Evolutionary conservation across 2,797 vertebrate species (phyloP).

Genomic region (Serranus cabrilla): DNA sequence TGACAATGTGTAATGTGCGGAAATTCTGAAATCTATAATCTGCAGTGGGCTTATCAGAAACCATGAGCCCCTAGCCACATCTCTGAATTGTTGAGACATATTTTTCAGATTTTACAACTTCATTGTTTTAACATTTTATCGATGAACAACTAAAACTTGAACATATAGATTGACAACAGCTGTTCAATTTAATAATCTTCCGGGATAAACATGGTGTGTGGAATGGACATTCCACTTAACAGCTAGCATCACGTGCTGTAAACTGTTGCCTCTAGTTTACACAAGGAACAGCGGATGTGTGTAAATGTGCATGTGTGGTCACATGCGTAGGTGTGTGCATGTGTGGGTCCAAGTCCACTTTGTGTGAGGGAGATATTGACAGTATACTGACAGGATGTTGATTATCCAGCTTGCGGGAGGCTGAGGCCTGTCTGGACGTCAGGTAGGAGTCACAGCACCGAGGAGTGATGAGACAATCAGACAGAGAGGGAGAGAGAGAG

Average conservation of each 20-base stretch:
- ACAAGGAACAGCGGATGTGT: slow-evolving; percentile 49
- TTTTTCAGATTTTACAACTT: background rate
- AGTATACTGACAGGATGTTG: slow-evolving; percentile 94
- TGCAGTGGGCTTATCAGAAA: background rate
- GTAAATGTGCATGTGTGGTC: slow-evolving; percentile 46
- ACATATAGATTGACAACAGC: background rate
- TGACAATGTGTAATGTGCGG: background rate
- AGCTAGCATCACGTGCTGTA: slow-evolving; percentile 1
- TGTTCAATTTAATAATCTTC: background rate
- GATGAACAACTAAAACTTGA: background rate
- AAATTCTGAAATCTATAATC: background rate
- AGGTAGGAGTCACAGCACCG: slow-evolving; percentile 83
- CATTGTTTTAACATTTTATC: background rate
- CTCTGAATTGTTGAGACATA: background rate
- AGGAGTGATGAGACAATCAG: slow-evolving; percentile 79
- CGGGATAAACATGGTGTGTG: background rate
- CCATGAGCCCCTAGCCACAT: background rate
- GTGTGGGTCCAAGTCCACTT: slow-evolving; percentile 46
- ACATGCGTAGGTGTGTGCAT: slow-evolving; percentile 6
- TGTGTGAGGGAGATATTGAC: slow-evolving; percentile 87
- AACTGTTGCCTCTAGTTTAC: slow-evolving; percentile 30
- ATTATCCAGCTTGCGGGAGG: slow-evolving; percentile 96
- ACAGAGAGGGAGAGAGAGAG: slow-evolving; percentile 54
- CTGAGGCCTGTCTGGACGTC: slow-evolving; percentile 92
- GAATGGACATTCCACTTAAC: slow-evolving; percentile 19